phyloP scores from a whole-genome alignment of 2,113 vertebrate species.

The Prochilodus magdalenae region DNA sequence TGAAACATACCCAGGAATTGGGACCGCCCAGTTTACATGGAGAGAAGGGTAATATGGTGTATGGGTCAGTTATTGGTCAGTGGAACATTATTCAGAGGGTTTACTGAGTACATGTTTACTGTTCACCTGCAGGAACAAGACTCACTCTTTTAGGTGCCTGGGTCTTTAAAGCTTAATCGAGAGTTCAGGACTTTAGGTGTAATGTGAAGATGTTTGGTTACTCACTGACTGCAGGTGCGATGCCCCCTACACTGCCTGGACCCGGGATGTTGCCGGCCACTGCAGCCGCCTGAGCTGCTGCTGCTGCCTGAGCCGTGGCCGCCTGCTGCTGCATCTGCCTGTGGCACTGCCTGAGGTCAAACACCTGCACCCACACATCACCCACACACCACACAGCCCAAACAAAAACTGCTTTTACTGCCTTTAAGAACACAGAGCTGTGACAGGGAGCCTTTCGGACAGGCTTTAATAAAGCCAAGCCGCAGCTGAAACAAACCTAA shows the following conservation, averaged over 20 bases:
- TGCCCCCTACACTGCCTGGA: conserved; percentile 78
- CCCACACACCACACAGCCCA: conserved; percentile 4
- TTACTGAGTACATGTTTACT: no score
- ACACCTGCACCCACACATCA: conserved; percentile 70
- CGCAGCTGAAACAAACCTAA: conserved; percentile 14
- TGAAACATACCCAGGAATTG: no score
- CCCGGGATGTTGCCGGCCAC: conserved; percentile 80
- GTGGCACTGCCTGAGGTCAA: conserved; percentile 84
- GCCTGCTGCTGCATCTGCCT: conserved; percentile 86
- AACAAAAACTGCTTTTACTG: neutral
- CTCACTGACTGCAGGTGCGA: conserved; percentile 80
- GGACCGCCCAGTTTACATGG: no score
- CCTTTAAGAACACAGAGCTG: neutral
- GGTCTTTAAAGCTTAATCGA: no score
- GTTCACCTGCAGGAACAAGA: no score
- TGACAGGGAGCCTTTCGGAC: conserved; percentile 7
- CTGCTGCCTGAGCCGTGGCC: conserved; percentile 77
- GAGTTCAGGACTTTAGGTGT: no score
- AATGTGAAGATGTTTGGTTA: no score
- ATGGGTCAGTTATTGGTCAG: no score
- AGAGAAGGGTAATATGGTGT: no score
- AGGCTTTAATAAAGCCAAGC: conserved; percentile 16
- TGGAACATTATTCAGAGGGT: no score
- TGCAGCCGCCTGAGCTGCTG: conserved; percentile 76
- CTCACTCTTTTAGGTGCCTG: no score